Conservation (phyloP, 2,888 invertebrate genomes). For the Phortica okadai region DNA sequence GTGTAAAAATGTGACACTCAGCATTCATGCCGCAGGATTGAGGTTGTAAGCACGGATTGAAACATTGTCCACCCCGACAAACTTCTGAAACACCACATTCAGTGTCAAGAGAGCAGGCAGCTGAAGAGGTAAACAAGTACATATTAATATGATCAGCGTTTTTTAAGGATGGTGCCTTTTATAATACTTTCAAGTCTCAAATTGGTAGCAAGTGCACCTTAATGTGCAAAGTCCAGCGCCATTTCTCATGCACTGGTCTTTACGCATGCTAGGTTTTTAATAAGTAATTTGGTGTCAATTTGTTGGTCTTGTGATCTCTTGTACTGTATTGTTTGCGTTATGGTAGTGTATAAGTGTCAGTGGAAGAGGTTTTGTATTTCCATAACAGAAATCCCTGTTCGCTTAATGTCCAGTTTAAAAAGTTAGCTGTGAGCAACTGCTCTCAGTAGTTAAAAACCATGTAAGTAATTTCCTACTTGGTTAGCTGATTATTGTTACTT, state of each 20-base stretch:
- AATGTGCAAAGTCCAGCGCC: slow-evolving; percentile 1
- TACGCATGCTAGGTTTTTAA: slow-evolving; percentile 1
- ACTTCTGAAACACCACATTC: slow-evolving; percentile 89
- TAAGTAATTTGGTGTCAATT: background rate
- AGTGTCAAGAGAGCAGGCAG: slow-evolving; percentile 86
- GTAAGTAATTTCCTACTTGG: slow-evolving; percentile 51
- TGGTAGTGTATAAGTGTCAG: slow-evolving; percentile 23
- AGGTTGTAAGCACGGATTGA: slow-evolving; percentile 86
- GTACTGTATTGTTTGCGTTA: slow-evolving; percentile 43
- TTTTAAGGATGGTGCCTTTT: background rate
- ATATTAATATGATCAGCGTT: slow-evolving; percentile 3
- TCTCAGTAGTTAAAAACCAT: slow-evolving; percentile 36
- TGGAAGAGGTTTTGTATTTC: background rate
- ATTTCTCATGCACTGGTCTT: no score
- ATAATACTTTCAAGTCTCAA: background rate
- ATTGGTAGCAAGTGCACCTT: slow-evolving; percentile 14
- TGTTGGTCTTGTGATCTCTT: slow-evolving; percentile 45
- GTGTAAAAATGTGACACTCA: slow-evolving; percentile 83
- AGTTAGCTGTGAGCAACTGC: slow-evolving; percentile 43
- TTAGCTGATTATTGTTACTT: slow-evolving; percentile 40
- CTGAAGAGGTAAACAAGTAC: slow-evolving; percentile 75
- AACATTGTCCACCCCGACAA: slow-evolving; percentile 89
- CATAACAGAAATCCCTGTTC: background rate
- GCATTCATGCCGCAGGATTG: slow-evolving; percentile 91
- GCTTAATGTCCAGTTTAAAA: slow-evolving; percentile 48